Evolutionary conservation across 1,140 invertebrate genomes (phyloP), one percentile per base, ranked within the genome.

Genomic region (Plutomurus gul): DNA sequence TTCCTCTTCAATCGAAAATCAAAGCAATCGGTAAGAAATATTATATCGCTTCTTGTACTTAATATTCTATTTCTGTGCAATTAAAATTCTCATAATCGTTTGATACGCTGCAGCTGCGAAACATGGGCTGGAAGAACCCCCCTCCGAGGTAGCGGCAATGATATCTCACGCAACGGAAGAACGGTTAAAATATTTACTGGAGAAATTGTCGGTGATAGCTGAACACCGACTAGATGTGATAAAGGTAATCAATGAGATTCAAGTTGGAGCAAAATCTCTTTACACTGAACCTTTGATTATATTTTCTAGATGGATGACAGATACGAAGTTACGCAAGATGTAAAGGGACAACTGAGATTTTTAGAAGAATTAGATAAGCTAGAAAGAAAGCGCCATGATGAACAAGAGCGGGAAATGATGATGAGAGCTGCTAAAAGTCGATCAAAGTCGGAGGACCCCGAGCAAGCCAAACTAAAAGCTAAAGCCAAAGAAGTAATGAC

Each of bases 91-190:
- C 27, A 33, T 10, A 77, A 65, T 76, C 8, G n/a, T n/a, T 81
- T 60, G n/a, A 16, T 65, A 11, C n/a, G 56, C 85, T 87, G 84
- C 88, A 89, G 92, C 92, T 76, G 89, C 90, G 47, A 92, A 91
- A 85, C 91, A 95, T 86, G 95, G 93, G 7, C 86, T 99, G 65
- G 95, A 97, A 47, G 96, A 98, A 85, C 92, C 95, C 0, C 90
- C 91, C 76, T 89, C 92, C 72, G 96, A 98, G 85, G 94, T 98
- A n/a, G 92, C 94, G 2, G 92, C 93, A 11, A 88, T 98, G 72
- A 90, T 99, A 84, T 97, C 95, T 25, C 97, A 99, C 87, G 96
- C 96, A n/a, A 92, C 94, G 6, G 95, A 99, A 87, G 96, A 98
- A 85, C 89, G 95, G 79, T 89, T 99, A 80, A 96, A 96, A 88